These are phyloP conservation scores for Pelosia muscerda DNA, from an alignment of 2,888 invertebrate genomes.

Conservation along the genomic window DNA sequence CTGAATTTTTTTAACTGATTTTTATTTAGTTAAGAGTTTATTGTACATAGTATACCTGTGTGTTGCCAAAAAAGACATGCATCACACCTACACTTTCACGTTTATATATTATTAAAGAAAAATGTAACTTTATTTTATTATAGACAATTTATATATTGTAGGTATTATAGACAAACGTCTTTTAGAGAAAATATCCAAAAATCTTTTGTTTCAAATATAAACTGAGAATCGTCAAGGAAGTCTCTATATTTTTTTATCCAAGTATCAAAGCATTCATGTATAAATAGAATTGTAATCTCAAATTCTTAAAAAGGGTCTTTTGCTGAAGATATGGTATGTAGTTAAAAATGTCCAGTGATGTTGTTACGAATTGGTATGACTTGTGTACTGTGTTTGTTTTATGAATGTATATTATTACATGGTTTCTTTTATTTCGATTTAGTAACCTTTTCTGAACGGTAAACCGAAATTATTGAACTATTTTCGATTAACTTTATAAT, in stretches of 20 bases:
- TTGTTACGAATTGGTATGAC: neutral
- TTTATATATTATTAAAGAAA: no score
- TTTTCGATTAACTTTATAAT: neutral
- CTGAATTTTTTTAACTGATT: neutral
- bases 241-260: slow-evolving; percentile 10
- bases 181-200: neutral
- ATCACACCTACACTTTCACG: neutral
- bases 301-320: slow-evolving; percentile 8
- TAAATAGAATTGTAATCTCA: slow-evolving; percentile 25
- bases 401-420: neutral
- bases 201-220: neutral
- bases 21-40: neutral
- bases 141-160: no score
- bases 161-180: neutral
- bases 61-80: neutral
- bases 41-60: neutral
- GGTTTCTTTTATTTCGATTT: no score
- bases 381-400: neutral
- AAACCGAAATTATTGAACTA: neutral
- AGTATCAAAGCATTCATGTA: slow-evolving; percentile 18
- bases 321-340: slow-evolving; percentile 9
- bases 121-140: no score
- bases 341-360: slow-evolving; percentile 2
- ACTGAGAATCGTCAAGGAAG: neutral
- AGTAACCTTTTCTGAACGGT: no score